These are phyloP conservation scores for Irena cyanogastra DNA, from an alignment of 2,113 vertebrate genomes.

Conservation along the genomic window DNA sequence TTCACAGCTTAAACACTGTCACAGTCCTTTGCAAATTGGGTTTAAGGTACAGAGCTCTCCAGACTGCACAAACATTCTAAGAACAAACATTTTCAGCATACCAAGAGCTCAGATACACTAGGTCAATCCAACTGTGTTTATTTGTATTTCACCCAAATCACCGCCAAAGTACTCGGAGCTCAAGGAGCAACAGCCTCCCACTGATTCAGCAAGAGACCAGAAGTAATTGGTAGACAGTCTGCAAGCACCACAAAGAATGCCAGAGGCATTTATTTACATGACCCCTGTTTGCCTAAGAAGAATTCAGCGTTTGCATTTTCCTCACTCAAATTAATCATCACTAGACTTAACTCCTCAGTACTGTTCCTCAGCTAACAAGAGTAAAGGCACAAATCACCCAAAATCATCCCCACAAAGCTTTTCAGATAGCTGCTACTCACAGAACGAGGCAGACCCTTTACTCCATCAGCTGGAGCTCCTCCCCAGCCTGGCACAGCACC, in stretches of 20 bases:
- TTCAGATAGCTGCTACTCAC: not conserved
- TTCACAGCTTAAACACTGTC: not conserved
- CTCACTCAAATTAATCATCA: not conserved
- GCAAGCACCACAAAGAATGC: constrained; percentile 23
- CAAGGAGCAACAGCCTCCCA: constrained; percentile 19
- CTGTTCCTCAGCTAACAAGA: not conserved
- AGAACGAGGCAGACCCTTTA: not conserved
- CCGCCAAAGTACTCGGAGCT: not conserved
- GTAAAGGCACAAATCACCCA: not conserved
- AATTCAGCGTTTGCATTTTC: constrained; percentile 22
- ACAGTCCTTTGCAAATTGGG: not conserved
- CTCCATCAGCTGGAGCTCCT: not conserved
- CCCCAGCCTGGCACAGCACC: not conserved
- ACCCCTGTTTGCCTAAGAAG: not conserved
- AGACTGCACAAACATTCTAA: constrained; percentile 40
- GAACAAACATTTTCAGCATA: constrained; percentile 59
- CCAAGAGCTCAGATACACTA: constrained; percentile 29
- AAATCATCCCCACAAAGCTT: not conserved
- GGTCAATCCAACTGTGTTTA: constrained; percentile 24
- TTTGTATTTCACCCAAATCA: constrained; percentile 19
- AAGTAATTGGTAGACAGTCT: constrained; percentile 19
- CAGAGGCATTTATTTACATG: constrained; percentile 29
- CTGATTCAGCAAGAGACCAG: constrained; percentile 20
- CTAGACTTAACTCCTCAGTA: not conserved
- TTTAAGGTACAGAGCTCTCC: constrained; percentile 18